These are phyloP conservation scores for cattle (Bos taurus) DNA, from an alignment of 2,113 vertebrate species.

Conservation along the genomic window ARS-UCD2.0 NC_037340.1:79534001-79534500, in stretches of 20 bases:
- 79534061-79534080: background rate
- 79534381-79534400: background rate
- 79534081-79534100: fast-evolving
- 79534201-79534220: background rate
- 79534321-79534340: fast-evolving
- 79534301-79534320: background rate
- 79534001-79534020: background rate
- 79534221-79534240: fast-evolving
- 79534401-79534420: background rate
- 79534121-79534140: background rate
- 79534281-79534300: background rate
- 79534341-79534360: background rate
- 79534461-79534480: background rate
- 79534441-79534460: background rate
- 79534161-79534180: fast-evolving
- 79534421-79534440: background rate
- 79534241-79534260: too few species aligned
- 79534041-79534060: background rate
- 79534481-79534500: too few species aligned
- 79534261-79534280: background rate
- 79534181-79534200: background rate
- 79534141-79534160: background rate
- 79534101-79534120: background rate
- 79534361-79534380: background rate
- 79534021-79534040: fast-evolving